Conservation (phyloP, 2,113 vertebrate species). For the Oryzias curvinotus region DNA sequence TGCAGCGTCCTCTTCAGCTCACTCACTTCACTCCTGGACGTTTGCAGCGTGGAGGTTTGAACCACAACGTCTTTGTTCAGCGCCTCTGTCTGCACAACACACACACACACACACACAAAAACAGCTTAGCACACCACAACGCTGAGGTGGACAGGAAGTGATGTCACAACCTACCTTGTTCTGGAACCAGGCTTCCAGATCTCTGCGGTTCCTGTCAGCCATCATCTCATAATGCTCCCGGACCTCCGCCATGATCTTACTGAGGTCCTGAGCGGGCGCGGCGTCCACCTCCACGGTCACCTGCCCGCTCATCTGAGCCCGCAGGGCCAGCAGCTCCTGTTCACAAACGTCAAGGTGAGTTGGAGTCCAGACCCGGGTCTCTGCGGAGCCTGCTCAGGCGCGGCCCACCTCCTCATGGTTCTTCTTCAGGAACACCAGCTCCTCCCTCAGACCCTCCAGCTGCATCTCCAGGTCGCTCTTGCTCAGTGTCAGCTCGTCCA, state of each 20-base stretch:
- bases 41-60: conserved; percentile 75
- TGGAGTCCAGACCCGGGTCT: neutral
- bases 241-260: conserved; percentile 67
- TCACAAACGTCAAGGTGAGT: neutral
- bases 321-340: conserved; percentile 62
- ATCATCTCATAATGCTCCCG: conserved; percentile 84
- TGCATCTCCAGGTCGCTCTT: conserved; percentile 70
- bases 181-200: conserved; percentile 77
- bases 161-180: conserved; percentile 31
- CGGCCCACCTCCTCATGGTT: conserved; percentile 71
- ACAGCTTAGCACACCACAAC: neutral
- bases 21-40: conserved; percentile 78
- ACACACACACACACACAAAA: neutral
- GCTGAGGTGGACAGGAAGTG: neutral
- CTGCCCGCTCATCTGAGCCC: conserved; percentile 65
- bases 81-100: conserved; percentile 70
- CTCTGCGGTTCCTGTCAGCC: conserved; percentile 77
- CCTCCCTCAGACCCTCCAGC: conserved; percentile 70
- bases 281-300: conserved; percentile 79
- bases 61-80: conserved; percentile 77
- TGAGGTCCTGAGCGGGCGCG: conserved; percentile 62
- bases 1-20: conserved; percentile 81
- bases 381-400: no score
- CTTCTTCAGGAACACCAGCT: conserved; percentile 70
- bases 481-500: conserved; percentile 75